Base-by-base conservation (phyloP, 2,113 vertebrate genomes). In the Pleuronectes platessa region DNA sequence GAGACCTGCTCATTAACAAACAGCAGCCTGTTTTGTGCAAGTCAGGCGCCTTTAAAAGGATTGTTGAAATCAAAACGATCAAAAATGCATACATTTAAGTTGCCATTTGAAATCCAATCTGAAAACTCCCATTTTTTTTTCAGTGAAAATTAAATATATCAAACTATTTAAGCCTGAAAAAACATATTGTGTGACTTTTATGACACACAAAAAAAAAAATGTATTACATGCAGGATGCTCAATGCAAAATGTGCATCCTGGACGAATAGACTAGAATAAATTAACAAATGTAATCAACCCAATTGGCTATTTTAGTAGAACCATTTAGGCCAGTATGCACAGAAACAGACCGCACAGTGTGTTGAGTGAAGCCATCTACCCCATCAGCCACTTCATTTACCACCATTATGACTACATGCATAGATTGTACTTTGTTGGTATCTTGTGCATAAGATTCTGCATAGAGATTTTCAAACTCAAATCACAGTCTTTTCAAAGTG, bases 1-100 rank as follows among this genome's bases (percentile, higher is more conserved):
- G 93, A 95, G 93, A 89, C 94, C 93, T 90, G 93, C 94, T 94
- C 94, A 79, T 93, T 92, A 89, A 91, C 88, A 90, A 80, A 75
- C 61, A 63, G 26, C 15, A 62, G 62, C 51, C 67, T 77, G 59
- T 70, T 65, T 73, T 72, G 23, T 76, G 71, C 54, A 63, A 49
- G 72, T 79, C 37, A 3, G 24, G 59, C 42, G 42, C 54, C 9
- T 74, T 74, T 76, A 12, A 75, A 72, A 68, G 7, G 13, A 66
- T 58, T 55, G 3, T 73, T 64, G 1, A 65, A 21, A 3, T 66
- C 54, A 10, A 78, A 64, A 54, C 15, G 37, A 21, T 4, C 62
- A 42, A 7, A 78, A 64, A 54, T 18, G 42, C 17, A 40, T 27
- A 24, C 5, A 58, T 78, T 61, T 69, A 9, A 18, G 13, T 81